phyloP scores from a whole-genome alignment of 2,113 vertebrate species.

The Dromiciops gliroides region DNA sequence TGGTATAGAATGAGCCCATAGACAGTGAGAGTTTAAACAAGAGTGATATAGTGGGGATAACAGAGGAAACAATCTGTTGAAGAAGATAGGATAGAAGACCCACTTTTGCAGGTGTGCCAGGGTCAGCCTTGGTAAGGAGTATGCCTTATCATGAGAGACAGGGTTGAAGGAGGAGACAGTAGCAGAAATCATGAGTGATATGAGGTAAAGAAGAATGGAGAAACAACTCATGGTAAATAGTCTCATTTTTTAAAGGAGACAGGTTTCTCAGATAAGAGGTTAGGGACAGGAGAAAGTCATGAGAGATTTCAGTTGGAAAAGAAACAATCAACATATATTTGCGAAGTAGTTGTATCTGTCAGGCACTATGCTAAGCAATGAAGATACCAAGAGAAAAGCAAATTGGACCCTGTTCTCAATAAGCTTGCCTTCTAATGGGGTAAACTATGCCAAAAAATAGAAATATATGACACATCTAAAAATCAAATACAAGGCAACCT shows the following conservation, averaged over 20 bases:
- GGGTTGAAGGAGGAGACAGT: not conserved
- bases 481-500: not conserved
- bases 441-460: not conserved
- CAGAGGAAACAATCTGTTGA: not conserved
- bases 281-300: not conserved
- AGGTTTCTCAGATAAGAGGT: not conserved
- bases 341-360: not conserved
- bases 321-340: not conserved
- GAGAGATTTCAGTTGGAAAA: not conserved
- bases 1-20: not conserved
- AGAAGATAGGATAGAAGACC: not conserved
- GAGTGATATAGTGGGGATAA: not conserved
- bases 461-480: not conserved
- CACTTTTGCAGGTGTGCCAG: not conserved
- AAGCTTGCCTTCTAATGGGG: not conserved
- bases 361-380: not conserved
- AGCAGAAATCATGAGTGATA: not conserved
- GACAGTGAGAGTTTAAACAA: not conserved
- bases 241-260: not conserved
- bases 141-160: not conserved
- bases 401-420: not conserved
- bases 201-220: not conserved
- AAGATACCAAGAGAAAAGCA: not conserved
- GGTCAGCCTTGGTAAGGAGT: not conserved
- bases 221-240: not conserved